These are phyloP conservation scores for Bugula neritina DNA, from an alignment of 2,888 invertebrate species.

Conservation along the genomic window DNA sequence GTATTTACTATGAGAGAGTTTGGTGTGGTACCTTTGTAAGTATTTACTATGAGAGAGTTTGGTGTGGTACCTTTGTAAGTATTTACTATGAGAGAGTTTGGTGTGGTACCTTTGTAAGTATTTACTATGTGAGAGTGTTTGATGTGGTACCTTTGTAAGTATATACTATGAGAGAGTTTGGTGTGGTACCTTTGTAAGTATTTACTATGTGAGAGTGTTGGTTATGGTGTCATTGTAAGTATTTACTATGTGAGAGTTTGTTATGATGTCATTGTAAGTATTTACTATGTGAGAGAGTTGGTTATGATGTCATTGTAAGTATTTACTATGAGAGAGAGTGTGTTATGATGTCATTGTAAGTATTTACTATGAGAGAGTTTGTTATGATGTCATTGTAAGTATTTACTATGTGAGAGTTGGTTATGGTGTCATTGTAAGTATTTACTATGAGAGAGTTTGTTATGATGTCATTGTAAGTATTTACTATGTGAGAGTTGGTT, in stretches of 20 bases:
- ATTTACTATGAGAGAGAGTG: neutral
- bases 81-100: neutral
- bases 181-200: neutral
- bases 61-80: neutral
- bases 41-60: neutral
- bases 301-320: neutral
- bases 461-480: neutral
- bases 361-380: neutral
- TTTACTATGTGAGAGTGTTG: too few species aligned
- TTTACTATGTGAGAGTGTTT: neutral
- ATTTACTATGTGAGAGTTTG: neutral
- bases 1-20: too few species aligned
- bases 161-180: neutral
- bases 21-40: neutral
- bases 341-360: neutral
- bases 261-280: neutral
- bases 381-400: neutral
- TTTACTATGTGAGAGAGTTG: neutral
- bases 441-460: neutral
- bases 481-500: neutral
- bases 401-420: too few species aligned
- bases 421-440: neutral
- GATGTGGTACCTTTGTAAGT: neutral
- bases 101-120: neutral
- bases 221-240: neutral